phyloP scores from a whole-genome alignment of 2,888 invertebrate species.

The Tinea semifulvella region DNA sequence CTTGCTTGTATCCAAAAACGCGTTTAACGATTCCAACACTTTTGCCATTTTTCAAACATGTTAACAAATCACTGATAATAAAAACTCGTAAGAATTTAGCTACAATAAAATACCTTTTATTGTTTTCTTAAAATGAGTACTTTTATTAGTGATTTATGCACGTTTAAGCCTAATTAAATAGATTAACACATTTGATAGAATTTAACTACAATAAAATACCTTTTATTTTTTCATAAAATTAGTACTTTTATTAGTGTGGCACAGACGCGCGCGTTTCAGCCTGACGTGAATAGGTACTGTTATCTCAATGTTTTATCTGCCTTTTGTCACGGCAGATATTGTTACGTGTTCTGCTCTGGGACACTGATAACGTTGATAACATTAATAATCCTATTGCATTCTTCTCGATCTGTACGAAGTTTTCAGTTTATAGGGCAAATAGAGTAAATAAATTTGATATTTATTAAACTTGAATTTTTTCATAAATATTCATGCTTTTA shows the following conservation, averaged over 20 bases:
- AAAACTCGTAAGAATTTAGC: no score
- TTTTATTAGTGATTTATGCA: no score
- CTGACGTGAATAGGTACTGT: conserved; percentile 47
- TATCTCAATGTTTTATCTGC: conserved; percentile 45
- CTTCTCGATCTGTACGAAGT: no score
- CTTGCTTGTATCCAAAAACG: conserved; percentile 46
- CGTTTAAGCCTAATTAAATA: no score
- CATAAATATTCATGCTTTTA: no score
- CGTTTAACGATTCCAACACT: conserved; percentile 46
- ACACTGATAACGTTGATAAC: conserved; percentile 12
- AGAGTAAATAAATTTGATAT: no score
- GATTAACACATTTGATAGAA: no score
- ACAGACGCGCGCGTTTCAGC: conserved; percentile 35
- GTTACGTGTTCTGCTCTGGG: conserved; percentile 25
- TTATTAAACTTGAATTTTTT: no score
- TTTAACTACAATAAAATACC: no score
- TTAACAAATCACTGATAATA: neutral
- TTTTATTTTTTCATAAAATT: conserved; percentile 14
- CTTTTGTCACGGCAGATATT: conserved; percentile 60
- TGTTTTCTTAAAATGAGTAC: no score
- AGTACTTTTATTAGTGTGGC: conserved; percentile 15
- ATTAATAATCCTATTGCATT: no score
- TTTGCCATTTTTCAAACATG: conserved; percentile 37
- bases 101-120: conserved; percentile 17
- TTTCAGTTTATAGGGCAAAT: no score